Evolutionary conservation across 2,888 invertebrate species (phyloP), one percentile per base, ranked within the genome.

Genomic region (Leptothorax acervorum): DNA sequence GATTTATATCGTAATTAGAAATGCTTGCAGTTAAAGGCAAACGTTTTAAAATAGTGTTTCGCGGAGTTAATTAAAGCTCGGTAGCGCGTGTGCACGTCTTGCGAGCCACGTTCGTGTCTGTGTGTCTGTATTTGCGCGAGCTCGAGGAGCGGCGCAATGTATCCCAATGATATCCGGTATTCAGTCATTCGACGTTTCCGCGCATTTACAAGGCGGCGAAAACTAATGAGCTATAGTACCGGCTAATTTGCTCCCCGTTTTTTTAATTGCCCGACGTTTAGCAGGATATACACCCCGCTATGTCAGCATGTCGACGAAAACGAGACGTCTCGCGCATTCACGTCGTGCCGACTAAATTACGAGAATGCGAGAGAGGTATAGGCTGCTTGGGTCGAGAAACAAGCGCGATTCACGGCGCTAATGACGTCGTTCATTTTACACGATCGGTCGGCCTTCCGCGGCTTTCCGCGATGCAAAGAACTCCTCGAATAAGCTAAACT

Each of bases 201-300:
- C 84, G 45, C 86, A 83, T 68, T 86, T 85, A 71, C 73, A 57
- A 81, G 65, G 45, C 86, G 66, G 79, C 83, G 86, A 85, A 87
- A 89, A 89, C 86, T 92, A 92, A 92, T 92, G 92, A 92, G 92
- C 90, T 87, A 88, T 89, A 89, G 90, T 84, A 83, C 76, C 79
- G 87, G 83, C 91, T 91, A 92, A 91, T 92, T 92, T 89, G 85
- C 86, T 70, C 82, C 82, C 86, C 83, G 85, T 76, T 87, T 89
- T 88, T 92, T 90, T 92, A 92, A 92, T 92, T 92, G 89, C 90
- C 88, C 82, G 78, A 74, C 87, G 87, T 91, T 91, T 90, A 90
- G 87, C 55, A 42, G 71, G 48, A 71, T 62, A 71, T 82, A 79
- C 39, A 39, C 23, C 55, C 75, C 48, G 45, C 15, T 60, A 57